Conservation (phyloP, 2,888 invertebrate genomes). For the Dicyrtoma fusca region DNA sequence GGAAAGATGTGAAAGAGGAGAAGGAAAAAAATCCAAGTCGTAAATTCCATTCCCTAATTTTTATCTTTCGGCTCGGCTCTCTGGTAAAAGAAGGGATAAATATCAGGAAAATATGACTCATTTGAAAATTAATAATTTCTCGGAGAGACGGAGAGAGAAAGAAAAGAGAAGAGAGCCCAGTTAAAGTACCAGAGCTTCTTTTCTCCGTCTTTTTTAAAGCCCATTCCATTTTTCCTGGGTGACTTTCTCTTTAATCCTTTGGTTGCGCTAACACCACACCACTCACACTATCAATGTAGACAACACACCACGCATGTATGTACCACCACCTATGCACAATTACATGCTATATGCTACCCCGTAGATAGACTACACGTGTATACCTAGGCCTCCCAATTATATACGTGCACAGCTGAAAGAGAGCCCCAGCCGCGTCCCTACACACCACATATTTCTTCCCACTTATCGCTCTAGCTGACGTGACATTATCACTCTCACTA, state of each 20-base stretch:
- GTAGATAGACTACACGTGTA: too few relatives aligned
- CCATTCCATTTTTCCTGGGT: constrained; percentile 40
- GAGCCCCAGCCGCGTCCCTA: constrained; percentile 16
- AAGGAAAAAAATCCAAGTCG: constrained; percentile 41
- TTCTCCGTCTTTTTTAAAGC: constrained; percentile 40
- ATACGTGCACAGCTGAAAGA: too few relatives aligned
- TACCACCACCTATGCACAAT: too few relatives aligned
- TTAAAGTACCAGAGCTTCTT: constrained; percentile 22
- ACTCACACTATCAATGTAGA: neutral
- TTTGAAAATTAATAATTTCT: constrained; percentile 50
- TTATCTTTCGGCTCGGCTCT: constrained; percentile 40
- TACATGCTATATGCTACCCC: too few relatives aligned
- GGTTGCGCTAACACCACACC: constrained; percentile 3
- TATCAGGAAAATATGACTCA: constrained; percentile 50
- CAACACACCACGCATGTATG: neutral
- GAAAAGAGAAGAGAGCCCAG: constrained; percentile 11
- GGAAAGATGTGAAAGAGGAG: constrained; percentile 27
- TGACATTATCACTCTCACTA: constrained; percentile 46
- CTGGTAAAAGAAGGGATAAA: constrained; percentile 43
- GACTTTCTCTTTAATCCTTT: constrained; percentile 38
- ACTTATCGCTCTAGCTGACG: constrained; percentile 40
- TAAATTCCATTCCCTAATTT: constrained; percentile 50
- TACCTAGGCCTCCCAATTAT: too few relatives aligned
- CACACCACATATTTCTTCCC: constrained; percentile 29
- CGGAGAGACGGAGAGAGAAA: constrained; percentile 25